Conservation (phyloP, 2,113 vertebrate species). For the Malaclemys terrapin region DNA sequence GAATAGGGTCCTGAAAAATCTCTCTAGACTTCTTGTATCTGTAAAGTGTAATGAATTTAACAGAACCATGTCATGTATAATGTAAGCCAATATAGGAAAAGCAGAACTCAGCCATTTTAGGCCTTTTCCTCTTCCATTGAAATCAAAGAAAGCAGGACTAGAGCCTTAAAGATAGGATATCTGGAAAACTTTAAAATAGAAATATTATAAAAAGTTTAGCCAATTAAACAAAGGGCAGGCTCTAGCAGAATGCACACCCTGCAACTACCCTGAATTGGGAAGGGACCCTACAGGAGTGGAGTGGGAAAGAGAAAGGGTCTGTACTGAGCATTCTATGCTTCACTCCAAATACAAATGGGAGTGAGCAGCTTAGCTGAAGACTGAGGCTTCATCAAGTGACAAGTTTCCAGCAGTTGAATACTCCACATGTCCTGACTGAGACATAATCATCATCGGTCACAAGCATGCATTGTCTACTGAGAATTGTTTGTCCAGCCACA, state of each 20-base stretch:
- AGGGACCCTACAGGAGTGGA: neutral
- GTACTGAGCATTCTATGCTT: neutral
- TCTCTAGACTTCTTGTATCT: neutral
- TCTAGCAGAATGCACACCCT: neutral
- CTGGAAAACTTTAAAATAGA: neutral
- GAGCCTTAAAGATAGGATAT: neutral
- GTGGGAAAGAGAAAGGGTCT: neutral
- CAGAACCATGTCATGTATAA: neutral
- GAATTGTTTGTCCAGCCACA: neutral
- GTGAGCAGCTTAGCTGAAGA: neutral
- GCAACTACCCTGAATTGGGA: neutral
- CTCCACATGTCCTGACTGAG: neutral
- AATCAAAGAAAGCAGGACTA: neutral
- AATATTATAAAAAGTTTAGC: neutral
- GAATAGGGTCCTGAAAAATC: neutral
- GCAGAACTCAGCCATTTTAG: neutral
- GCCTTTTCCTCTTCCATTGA: neutral
- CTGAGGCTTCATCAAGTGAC: neutral
- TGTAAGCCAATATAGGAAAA: neutral
- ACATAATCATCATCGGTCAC: neutral
- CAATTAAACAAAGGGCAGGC: neutral
- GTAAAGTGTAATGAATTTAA: neutral
- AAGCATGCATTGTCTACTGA: neutral
- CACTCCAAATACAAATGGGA: neutral
- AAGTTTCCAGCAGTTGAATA: neutral